Evolutionary conservation across 2,113 vertebrate genomes (phyloP).

Genomic region (pig (Sus scrofa)): DNA sequence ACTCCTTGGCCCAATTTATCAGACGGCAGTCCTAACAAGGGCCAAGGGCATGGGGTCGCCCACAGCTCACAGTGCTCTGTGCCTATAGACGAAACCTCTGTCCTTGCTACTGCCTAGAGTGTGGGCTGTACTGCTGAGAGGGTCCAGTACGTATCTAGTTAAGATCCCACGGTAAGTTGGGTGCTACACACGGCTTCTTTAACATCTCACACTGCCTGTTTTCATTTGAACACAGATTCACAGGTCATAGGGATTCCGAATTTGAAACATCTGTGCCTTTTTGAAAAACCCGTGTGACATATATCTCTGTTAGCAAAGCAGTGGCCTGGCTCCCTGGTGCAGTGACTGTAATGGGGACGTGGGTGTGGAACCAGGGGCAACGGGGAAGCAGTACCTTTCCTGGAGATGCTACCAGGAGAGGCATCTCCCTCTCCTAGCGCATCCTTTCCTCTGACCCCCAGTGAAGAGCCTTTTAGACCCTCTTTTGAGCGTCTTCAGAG

Average conservation of each 20-base stretch:
- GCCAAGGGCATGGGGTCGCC: neutral
- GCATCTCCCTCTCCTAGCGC: neutral
- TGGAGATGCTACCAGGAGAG: neutral
- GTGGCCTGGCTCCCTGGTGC: neutral
- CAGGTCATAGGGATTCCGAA: neutral
- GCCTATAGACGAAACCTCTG: neutral
- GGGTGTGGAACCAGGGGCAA: slow-evolving; percentile 66
- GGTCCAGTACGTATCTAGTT: neutral
- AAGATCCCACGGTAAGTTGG: neutral
- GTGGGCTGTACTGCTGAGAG: neutral
- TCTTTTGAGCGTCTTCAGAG: neutral
- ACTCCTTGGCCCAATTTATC: neutral
- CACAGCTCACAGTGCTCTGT: neutral
- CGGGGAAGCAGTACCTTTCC: neutral
- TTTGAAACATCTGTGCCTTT: neutral
- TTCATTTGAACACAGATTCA: neutral
- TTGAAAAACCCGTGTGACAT: neutral
- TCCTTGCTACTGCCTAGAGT: neutral
- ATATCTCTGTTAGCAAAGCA: neutral
- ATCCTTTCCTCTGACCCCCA: neutral
- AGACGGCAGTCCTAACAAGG: neutral
- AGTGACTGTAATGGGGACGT: slow-evolving; percentile 75
- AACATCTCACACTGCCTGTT: neutral
- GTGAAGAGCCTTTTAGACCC: neutral
- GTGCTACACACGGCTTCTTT: neutral